phyloP scores from a whole-genome alignment of 2,113 vertebrate genomes.

The Clarias batrachus region DNA sequence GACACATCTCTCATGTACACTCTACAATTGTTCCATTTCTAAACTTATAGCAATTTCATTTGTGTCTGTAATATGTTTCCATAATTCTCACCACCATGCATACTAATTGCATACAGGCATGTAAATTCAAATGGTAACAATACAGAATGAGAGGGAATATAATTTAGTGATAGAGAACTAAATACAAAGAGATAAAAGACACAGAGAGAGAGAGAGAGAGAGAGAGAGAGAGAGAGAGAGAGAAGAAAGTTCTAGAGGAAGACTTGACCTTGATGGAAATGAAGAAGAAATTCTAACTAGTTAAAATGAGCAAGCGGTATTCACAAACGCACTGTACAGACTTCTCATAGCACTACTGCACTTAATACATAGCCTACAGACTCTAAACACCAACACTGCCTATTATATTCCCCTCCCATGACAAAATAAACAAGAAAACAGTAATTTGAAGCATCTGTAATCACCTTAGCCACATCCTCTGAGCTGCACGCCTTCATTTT shows the following conservation, averaged over 20 bases:
- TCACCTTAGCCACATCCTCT: slow-evolving; percentile 85
- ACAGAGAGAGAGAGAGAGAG: neutral
- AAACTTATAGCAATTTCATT: neutral
- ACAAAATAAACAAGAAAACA: slow-evolving; percentile 75
- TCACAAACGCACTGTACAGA: neutral
- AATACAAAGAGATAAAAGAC: neutral
- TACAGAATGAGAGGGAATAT: neutral
- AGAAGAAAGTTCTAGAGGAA: neutral
- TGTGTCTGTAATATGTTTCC: neutral
- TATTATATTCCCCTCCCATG: slow-evolving; percentile 48
- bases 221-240: slow-evolving; percentile 1
- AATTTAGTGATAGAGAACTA: neutral
- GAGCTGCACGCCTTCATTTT: slow-evolving; percentile 85
- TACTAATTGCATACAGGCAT: neutral
- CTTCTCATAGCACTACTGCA: neutral
- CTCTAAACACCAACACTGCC: neutral
- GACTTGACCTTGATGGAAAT: neutral
- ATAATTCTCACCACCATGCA: neutral
- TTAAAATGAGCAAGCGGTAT: neutral
- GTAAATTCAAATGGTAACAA: neutral
- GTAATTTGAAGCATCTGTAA: slow-evolving; percentile 77
- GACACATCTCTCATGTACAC: neutral
- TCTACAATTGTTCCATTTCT: neutral
- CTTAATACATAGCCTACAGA: slow-evolving; percentile 3
- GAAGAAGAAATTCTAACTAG: neutral